Evolutionary conservation across 2,888 invertebrate species (phyloP).

Genomic region (Eubasilissa splendida): DNA sequence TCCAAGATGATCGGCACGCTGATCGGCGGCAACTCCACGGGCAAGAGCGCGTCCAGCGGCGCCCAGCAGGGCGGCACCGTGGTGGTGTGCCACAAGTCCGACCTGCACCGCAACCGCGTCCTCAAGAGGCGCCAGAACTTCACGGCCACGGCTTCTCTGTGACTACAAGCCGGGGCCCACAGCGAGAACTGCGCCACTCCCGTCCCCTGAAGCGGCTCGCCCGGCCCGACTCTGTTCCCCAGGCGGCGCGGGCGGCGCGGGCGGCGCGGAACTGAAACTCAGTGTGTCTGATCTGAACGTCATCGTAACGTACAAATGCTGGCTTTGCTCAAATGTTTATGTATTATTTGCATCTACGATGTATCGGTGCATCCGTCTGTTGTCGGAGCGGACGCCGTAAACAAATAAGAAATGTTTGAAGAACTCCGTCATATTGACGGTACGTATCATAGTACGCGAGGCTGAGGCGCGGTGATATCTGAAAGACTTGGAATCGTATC

Average conservation of each 20-base stretch:
- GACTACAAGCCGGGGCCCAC: conserved; percentile 70
- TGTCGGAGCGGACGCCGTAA: background rate
- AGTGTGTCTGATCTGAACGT: conserved; percentile 56
- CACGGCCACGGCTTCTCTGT: conserved; percentile 78
- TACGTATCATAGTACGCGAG: background rate
- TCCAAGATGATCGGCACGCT: conserved; percentile 86
- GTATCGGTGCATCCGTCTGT: background rate
- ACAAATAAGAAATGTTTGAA: conserved; percentile 22
- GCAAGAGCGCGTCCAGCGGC: conserved; percentile 60
- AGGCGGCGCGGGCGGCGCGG: conserved; percentile 65
- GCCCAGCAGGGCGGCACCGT: conserved; percentile 69
- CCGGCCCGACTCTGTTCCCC: conserved; percentile 56
- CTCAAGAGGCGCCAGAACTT: conserved; percentile 74
- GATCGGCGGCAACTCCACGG: conserved; percentile 69
- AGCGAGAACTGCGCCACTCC: conserved; percentile 68
- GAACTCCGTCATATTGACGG: conserved; percentile 16
- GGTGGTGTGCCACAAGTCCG: conserved; percentile 75
- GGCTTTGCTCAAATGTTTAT: conserved; percentile 38
- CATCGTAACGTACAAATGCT: background rate
- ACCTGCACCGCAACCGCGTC: conserved; percentile 73
- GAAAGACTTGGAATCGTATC: conserved; percentile 34
- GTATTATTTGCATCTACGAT: conserved; percentile 20
- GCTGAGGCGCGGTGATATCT: conserved; percentile 27
- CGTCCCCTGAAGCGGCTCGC: conserved; percentile 68
- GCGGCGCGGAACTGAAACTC: conserved; percentile 57